Conservation (phyloP, 2,113 vertebrate genomes). For the human (Homo sapiens) region GRCh38 chr1:201851501-201852000, state of each 20-base stretch:
- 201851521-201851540: background rate
- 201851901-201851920: background rate
- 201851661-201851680: background rate
- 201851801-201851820: background rate
- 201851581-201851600: background rate
- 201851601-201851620: background rate
- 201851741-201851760: background rate
- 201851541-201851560: background rate
- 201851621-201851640: background rate
- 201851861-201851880: background rate
- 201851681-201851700: background rate
- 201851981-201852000: background rate
- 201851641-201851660: background rate
- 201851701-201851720: background rate
- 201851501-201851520: background rate
- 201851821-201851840: background rate
- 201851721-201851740: background rate
- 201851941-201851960: background rate
- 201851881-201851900: background rate
- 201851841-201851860: background rate
- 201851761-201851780: background rate
- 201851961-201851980: background rate
- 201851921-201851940: background rate
- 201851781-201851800: background rate
- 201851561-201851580: background rate